Base-by-base conservation (phyloP, 2,797 vertebrate genomes). In the Mormyrops attenuatus region DNA sequence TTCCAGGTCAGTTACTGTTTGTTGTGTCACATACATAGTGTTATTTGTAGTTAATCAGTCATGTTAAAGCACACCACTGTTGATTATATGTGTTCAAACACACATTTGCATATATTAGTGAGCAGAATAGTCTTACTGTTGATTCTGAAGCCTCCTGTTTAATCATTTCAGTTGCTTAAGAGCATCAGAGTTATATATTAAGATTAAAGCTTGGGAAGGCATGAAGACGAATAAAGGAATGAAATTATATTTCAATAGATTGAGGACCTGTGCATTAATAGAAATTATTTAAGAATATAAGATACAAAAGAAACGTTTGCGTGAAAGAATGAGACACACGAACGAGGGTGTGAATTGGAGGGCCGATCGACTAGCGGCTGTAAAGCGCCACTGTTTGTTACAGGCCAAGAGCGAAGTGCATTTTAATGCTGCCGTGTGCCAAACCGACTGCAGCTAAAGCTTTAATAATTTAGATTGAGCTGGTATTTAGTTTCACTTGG, bases 381-480 rank as follows among this genome's bases (percentile, higher is more conserved):
- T 60, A 47, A 80, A 41, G n/a, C 11, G 38, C 34, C 50, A n/a
- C 5, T 55, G 85, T 88, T 88, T 80, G 86, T 80, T 77, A 55
- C 53, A 84, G 44, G 80, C 69, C 22, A 3, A 5, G 52, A n/a
- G 34, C 8, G 1, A 41, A 22, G 38, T 84, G 52, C 52, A 57
- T 86, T 89, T 86, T 86, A 89, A 89, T 69, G 38, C 41, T 38
- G 84, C 50, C 38, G 13, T 47, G 52, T 7, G 52, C n/a, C 86
- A 57, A 88, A 57, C 8, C 60, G 0, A 47, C 50, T 34, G 86
- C 20, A 60, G 69, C 57, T 89, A 80, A 38, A 30, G 85, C 63
- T 77, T 87, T 87, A 77, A 87, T 89, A 89, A 89, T 89, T 90
- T 55, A 90, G 89, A 88, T 84, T 30, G 86, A 90, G 69, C 86